Conservation (phyloP, 2,888 invertebrate genomes). For the Hololepta plana region DNA sequence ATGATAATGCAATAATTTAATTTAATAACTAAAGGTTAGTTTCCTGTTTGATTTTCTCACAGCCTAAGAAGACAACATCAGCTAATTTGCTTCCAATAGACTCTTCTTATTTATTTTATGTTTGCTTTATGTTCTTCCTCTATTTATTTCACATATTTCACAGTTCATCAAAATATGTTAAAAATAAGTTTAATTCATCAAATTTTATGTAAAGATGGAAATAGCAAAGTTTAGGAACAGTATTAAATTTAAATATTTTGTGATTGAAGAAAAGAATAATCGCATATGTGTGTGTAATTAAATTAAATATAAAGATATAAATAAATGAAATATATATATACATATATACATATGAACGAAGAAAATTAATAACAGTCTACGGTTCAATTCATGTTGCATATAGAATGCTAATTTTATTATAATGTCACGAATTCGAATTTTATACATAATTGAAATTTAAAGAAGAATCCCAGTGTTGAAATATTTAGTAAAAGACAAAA, state of each 20-base stretch:
- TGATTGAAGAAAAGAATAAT: slow-evolving; percentile 9
- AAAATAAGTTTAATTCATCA: too few relatives aligned
- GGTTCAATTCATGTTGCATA: too few relatives aligned
- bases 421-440: too few relatives aligned
- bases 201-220: too few relatives aligned
- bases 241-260: slow-evolving; percentile 10
- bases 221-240: too few relatives aligned
- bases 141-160: slow-evolving; percentile 14
- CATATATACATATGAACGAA: slow-evolving; percentile 1
- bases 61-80: slow-evolving; percentile 38
- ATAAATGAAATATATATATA: slow-evolving; percentile 2
- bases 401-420: too few relatives aligned
- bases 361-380: too few relatives aligned
- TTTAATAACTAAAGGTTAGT: too few relatives aligned
- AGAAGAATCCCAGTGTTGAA: too few relatives aligned
- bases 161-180: slow-evolving; percentile 2
- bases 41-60: slow-evolving; percentile 34
- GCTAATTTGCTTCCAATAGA: slow-evolving; percentile 20
- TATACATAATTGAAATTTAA: too few relatives aligned
- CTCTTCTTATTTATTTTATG: slow-evolving; percentile 12
- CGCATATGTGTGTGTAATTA: slow-evolving; percentile 5
- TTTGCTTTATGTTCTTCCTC: slow-evolving; percentile 12
- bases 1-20: too few relatives aligned
- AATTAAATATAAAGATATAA: slow-evolving; percentile 1
- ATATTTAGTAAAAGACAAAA: slow-evolving; percentile 4